Evolutionary conservation across 2,113 vertebrate species (phyloP).

Genomic region (Prietella phreatophila): DNA sequence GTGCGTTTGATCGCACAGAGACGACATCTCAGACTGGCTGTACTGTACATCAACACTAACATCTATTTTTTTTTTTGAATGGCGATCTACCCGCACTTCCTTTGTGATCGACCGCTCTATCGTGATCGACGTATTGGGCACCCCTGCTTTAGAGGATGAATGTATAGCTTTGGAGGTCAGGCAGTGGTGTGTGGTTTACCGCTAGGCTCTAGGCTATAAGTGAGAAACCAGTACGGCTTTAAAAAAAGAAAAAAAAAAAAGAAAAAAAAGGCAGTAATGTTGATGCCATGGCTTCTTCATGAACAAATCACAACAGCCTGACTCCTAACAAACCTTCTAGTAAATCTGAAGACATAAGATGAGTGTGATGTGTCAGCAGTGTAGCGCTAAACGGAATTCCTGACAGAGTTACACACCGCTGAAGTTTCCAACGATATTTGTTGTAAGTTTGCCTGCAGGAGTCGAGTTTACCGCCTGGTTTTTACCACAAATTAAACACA

Average conservation of each 20-base stretch:
- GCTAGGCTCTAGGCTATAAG: not conserved
- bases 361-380: not conserved
- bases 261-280: not conserved
- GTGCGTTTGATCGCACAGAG: too few relatives aligned
- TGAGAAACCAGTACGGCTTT: not conserved
- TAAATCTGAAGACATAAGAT: not conserved
- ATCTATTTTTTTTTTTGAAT: too few relatives aligned
- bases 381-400: not conserved
- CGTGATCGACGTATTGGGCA: too few relatives aligned
- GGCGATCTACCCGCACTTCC: too few relatives aligned
- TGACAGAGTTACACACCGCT: not conserved
- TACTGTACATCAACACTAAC: too few relatives aligned
- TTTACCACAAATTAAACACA: too few relatives aligned
- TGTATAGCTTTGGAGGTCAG: not conserved
- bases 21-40: too few relatives aligned
- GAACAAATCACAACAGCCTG: not conserved
- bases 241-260: not conserved
- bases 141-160: not conserved
- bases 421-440: too few relatives aligned
- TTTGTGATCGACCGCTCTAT: too few relatives aligned
- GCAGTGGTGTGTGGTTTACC: conserved; percentile 4
- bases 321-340: too few relatives aligned
- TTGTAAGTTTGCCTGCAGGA: too few relatives aligned
- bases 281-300: not conserved
- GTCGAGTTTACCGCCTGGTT: not conserved